phyloP scores from a whole-genome alignment of 1,140 invertebrate genomes.

The Thereuonema tuberculata region DNA sequence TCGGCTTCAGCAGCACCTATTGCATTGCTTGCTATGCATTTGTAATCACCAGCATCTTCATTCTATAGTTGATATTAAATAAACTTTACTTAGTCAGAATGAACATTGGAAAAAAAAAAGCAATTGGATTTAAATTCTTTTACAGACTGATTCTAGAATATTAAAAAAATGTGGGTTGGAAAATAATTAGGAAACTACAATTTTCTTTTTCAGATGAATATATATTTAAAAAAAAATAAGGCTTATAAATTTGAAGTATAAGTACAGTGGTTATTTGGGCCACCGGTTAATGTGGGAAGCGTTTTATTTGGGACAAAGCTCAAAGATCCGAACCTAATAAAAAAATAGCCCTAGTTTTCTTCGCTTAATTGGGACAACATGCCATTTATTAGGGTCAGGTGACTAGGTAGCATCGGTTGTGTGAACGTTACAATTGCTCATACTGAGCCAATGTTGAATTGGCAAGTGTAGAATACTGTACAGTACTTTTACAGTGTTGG shows the following conservation, averaged over 20 bases:
- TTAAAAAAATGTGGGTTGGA: background rate
- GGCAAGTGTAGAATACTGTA: too few species aligned
- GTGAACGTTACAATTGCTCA: too few species aligned
- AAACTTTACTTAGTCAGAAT: background rate
- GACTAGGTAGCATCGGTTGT: too few species aligned
- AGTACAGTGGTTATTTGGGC: background rate
- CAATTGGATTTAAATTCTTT: background rate
- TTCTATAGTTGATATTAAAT: background rate
- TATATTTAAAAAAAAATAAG: background rate
- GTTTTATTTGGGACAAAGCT: background rate
- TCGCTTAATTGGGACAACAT: too few species aligned
- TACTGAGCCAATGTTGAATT: too few species aligned
- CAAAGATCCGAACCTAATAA: too few species aligned
- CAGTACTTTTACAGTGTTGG: too few species aligned
- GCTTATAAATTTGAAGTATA: background rate
- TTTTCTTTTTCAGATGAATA: background rate
- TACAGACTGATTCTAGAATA: too few species aligned
- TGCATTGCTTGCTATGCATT: constrained; percentile 32
- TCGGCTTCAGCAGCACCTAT: background rate
- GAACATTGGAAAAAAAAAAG: background rate
- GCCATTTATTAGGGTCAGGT: too few species aligned
- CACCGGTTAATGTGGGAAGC: background rate
- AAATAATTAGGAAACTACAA: background rate
- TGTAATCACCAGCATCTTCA: constrained; percentile 32
- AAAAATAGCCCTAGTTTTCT: too few species aligned